phyloP scores from a whole-genome alignment of 2,888 invertebrate species.

The Lithophane leautieri region DNA sequence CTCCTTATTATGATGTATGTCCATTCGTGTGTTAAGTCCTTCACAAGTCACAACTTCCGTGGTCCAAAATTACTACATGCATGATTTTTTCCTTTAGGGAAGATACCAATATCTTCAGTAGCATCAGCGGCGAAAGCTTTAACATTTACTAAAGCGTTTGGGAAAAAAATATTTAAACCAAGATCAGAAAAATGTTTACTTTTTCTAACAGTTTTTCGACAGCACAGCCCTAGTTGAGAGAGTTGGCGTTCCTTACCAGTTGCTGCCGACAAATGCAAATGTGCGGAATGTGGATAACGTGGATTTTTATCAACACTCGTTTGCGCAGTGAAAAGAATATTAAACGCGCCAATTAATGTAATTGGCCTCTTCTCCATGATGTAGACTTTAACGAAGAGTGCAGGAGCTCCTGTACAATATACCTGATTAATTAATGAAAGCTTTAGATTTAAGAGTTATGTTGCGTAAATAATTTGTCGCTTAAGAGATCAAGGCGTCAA shows the following conservation, averaged over 20 bases:
- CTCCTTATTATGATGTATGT: not conserved
- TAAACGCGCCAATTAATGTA: conserved; percentile 56
- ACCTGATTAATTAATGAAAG: not conserved
- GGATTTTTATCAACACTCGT: conserved; percentile 68
- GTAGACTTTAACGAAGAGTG: conserved; percentile 18
- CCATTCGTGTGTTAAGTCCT: not conserved
- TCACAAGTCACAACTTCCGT: not conserved
- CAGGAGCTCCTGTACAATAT: conserved; percentile 9
- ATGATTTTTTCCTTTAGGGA: not conserved
- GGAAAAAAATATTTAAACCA: no score
- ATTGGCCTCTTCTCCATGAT: conserved; percentile 46
- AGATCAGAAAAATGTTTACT: not conserved
- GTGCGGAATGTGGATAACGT: conserved; percentile 67
- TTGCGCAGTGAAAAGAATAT: conserved; percentile 50
- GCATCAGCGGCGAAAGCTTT: not conserved
- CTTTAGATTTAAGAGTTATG: not conserved
- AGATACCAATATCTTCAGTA: not conserved
- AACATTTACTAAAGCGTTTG: not conserved
- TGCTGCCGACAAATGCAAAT: conserved; percentile 71
- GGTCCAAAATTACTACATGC: not conserved
- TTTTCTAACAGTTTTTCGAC: not conserved
- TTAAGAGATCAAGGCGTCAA: not conserved
- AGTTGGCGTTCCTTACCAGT: conserved; percentile 60
- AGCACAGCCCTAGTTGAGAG: conserved; percentile 57
- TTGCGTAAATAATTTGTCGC: not conserved